Base-by-base conservation (phyloP, 1,140 invertebrate species). In the Drosophila mauritiana region DNA sequence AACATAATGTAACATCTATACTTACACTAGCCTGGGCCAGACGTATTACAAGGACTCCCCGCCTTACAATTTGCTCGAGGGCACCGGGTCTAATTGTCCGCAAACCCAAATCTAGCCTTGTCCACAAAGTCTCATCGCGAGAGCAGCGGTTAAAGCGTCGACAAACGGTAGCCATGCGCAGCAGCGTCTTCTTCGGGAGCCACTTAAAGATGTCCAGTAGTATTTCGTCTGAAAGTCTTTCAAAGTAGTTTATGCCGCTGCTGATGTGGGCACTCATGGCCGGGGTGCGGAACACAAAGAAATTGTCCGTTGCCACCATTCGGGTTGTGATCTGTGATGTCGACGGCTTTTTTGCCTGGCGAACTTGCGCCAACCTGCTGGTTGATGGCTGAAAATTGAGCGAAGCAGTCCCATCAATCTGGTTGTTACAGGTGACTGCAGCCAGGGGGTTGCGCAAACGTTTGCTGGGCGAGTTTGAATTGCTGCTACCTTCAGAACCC, bases 61-160 rank as follows among this genome's bases (percentile, higher is more conserved):
- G 93, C 20, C 94, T 93, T 20, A 98, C 65, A 65, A 98, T 94
- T 58, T 94, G 93, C 5, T 95, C 96, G 5, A 98, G 84, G 1
- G 95, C 94, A 15, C 95, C 95, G 20, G 94, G 93, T 22, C 93
- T 89, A 11, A 98, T 84, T 2, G 94, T 94, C 79, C 95, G 96
- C 76, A 94, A 93, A 27, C 96, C 95, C 8, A 98, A 93, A 93
- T 98, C 97, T 68, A 98, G 92, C 57, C 97, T 94, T 40, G 94
- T 95, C 97, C 97, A 98, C 4, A 98, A 92, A 2, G 94, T 95
- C 78, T 97, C 97, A 91, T 98, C 97, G 48, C 95, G 95, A 20
- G 95, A 94, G 73, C 98, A 93, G 80, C 95, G 93, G 89, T 95
- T 84, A 76, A 92, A 97, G 93, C 96, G 93, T 54, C 94, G 94